phyloP scores from a whole-genome alignment of 2,888 invertebrate species.

The Campaea margaritaria region DNA sequence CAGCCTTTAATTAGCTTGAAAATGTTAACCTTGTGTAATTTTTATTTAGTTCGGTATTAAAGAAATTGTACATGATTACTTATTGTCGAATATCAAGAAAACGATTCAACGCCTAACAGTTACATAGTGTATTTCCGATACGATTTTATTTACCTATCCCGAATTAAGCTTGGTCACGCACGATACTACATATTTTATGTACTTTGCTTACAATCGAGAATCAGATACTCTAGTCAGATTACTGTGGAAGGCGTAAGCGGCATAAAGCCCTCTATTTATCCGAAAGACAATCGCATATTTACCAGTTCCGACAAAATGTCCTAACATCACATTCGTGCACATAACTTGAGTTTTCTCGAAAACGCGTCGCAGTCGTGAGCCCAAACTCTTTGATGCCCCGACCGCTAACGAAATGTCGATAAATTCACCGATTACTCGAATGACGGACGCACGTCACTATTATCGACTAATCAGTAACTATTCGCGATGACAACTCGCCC shows the following conservation, averaged over 20 bases:
- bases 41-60: too few species aligned
- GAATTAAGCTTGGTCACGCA: too few species aligned
- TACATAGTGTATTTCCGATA: too few species aligned
- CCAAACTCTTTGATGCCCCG: constrained; percentile 74
- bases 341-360: constrained; percentile 74
- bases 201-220: neutral
- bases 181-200: too few species aligned
- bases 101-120: too few species aligned
- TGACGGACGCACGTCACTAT: constrained; percentile 45
- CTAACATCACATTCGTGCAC: constrained; percentile 69
- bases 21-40: neutral
- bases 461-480: constrained; percentile 62
- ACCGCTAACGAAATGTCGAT: constrained; percentile 73
- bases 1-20: constrained; percentile 8
- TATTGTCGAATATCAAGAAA: too few species aligned
- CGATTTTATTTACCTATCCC: too few species aligned
- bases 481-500: constrained; percentile 57
- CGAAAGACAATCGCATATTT: constrained; percentile 36
- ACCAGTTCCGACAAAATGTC: constrained; percentile 36
- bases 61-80: too few species aligned
- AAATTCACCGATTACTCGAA: constrained; percentile 50
- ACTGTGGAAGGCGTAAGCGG: neutral
- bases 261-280: constrained; percentile 24
- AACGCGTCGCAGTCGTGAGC: constrained; percentile 74
- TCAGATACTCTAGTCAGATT: neutral